A percentile compares a stretch with the other conserved stretches of the same genome.
These are phyloP conservation scores for Salvelinus namaycush DNA, from an alignment of 2,113 vertebrate genomes.

Conservation along the genomic window DNA sequence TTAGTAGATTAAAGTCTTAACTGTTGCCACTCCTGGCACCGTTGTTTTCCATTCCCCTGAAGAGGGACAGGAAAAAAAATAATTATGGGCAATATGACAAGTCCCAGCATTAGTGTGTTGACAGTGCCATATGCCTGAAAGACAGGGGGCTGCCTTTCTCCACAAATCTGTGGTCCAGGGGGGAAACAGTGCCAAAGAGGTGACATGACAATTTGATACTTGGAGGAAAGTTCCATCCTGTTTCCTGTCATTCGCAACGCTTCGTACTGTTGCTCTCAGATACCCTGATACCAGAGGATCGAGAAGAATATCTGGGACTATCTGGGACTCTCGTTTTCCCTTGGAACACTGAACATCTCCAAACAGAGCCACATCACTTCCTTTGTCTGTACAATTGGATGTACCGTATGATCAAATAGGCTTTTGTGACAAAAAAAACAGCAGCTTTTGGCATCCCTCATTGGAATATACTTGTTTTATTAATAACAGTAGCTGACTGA, in stretches of 20 bases:
- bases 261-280: neutral
- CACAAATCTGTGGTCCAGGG: constrained; percentile 1
- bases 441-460: neutral
- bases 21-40: constrained; percentile 23
- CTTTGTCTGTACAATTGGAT: neutral
- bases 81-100: constrained; percentile 34
- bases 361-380: neutral
- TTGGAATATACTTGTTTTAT: neutral
- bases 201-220: constrained; percentile 32
- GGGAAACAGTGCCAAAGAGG: constrained; percentile 15
- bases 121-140: constrained; percentile 54
- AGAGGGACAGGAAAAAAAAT: constrained; percentile 1
- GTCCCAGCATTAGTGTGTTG: constrained; percentile 27
- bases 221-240: neutral
- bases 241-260: neutral
- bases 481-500: neutral
- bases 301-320: no score
- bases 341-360: neutral
- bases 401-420: neutral
- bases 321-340: no score
- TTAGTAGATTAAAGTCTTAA: constrained; percentile 23
- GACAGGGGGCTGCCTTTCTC: constrained; percentile 12
- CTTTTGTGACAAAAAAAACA: neutral
- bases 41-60: neutral
- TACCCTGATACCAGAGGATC: neutral